Conservation (phyloP, 2,888 invertebrate species). For the Caenorhabditis panamensis region DNA sequence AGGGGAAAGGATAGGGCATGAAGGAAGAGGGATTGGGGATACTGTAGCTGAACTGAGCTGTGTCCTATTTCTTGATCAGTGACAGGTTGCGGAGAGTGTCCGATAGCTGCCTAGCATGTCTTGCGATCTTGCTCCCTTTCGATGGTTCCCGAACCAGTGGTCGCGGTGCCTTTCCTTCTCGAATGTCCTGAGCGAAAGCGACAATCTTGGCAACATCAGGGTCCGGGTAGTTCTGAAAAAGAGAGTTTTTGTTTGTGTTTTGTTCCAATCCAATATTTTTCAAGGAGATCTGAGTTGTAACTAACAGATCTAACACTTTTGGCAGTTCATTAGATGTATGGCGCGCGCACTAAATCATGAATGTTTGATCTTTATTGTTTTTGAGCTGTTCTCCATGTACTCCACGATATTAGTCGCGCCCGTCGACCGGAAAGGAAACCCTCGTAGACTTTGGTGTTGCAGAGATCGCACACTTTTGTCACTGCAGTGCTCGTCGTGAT, state of each 20-base stretch:
- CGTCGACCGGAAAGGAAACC: background rate
- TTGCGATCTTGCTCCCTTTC: slow-evolving; percentile 48
- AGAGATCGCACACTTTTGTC: slow-evolving; percentile 3
- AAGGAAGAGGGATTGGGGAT: background rate
- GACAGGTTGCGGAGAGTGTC: slow-evolving; percentile 59
- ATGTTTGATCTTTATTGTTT: background rate
- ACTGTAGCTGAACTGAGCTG: too few relatives aligned
- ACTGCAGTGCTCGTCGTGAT: background rate
- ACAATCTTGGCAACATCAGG: slow-evolving; percentile 73
- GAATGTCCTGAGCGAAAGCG: slow-evolving; percentile 68
- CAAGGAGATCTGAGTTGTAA: too few relatives aligned
- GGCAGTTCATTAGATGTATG: background rate
- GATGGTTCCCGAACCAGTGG: slow-evolving; percentile 25
- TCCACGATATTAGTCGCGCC: background rate
- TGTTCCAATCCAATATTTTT: too few relatives aligned
- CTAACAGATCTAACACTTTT: too few relatives aligned
- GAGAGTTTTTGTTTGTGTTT: background rate
- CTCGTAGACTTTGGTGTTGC: background rate
- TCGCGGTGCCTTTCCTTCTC: slow-evolving; percentile 60
- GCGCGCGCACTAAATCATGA: background rate
- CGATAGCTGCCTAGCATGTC: slow-evolving; percentile 59
- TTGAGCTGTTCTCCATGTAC: background rate
- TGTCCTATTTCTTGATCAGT: slow-evolving; percentile 49
- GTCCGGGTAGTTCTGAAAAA: slow-evolving; percentile 74
- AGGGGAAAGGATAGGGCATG: background rate